Evolutionary conservation across 2,113 vertebrate species (phyloP), one percentile per base, ranked within the genome.

Genomic region (Salvelinus namaycush): DNA sequence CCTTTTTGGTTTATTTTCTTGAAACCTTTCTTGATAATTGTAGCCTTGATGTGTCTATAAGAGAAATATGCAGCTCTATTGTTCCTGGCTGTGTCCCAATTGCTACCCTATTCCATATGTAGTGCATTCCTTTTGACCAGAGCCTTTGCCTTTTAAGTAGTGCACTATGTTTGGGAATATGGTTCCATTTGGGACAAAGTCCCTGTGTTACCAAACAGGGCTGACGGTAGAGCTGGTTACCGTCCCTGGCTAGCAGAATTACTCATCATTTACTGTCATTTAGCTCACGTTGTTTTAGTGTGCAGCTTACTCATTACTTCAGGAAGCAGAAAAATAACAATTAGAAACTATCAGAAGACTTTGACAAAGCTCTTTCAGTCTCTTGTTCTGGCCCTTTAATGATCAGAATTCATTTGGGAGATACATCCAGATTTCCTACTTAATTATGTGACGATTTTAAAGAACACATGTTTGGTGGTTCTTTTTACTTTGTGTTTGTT

Each of bases 1-100:
- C 81, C 6, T 39, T 0, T 39, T 31, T 5, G 31, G 31, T 5
- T 31, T 31, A 1, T 31, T 39, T 2, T 39, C 7, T 39, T 9
- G 24, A 24, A 39, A 39, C 7, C 5, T 83, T 86, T 89, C 90
- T 92, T 91, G 89, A 91, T 90, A 89, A 81, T 80, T 76, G 59
- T 49, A 34, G 76, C 78, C 74, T 76, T 18, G n/a, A 1, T 69
- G 11, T 70, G 74, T 74, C 59, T 39, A 66, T 72, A 34, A 1
- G 39, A 29, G 71, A 54, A 70, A 22, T 20, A 79, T 26, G 57
- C 83, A 69, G 31, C 16, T 13, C 68, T 20, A 5, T 24, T 24
- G 18, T 76, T 68, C 80, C 69, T 77, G 65, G 0, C 0, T 51
- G 0, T 3, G 14, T 51, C 49, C 14, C 11, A 51, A 51, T 3